Base-by-base conservation (phyloP, 2,797 vertebrate genomes). In the Ctenosaura bakeri region DNA sequence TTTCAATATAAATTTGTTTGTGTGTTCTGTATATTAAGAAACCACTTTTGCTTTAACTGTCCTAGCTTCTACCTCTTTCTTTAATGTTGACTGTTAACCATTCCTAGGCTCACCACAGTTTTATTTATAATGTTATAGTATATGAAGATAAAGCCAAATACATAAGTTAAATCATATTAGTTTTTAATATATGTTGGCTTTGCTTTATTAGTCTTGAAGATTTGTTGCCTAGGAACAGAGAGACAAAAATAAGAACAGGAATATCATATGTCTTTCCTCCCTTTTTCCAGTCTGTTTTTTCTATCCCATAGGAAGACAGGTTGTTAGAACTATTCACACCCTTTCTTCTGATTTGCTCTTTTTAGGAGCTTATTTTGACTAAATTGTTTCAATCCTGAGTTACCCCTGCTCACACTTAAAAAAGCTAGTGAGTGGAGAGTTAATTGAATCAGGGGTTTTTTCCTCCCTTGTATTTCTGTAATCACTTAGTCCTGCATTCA, bases 21-120 rank as follows among this genome's bases (percentile, higher is more conserved):
- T 88, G n/a, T 52, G 14, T 87, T 66, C 20, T 18, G 59, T 86
- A 76, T 42, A 85, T 92, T 85, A 91, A 93, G 2, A 87, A 86
- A 86, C 9, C 54, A 14, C 42, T 46, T 86, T 91, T 93, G 42
- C 5, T 22, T 29, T 88, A 4, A 46, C 26, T 14, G 82, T 35
- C 2, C 64, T 16, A 38, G 69, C 62, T 90, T 90, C 13, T 18
- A 8, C 59, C 4, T 94, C 85, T 93, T 74, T 22, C 64, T 54
- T 69, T 77, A 42, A 59, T 73, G 12, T 71, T 3, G 73, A 38
- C 62, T 52, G 38, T 71, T 83, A 46, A 69, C 9, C 35, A 85
- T 46, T 79, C 10, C 62, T 81, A 20, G 29, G 26, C 32, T 74
- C 14, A 46, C n/a, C 78, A 20, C 12, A 83, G 1, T 83, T 90